A percentile compares a stretch with the other conserved stretches of the same genome.
Conservation (phyloP, 2,113 vertebrate species). For the Oryzias curvinotus region DNA sequence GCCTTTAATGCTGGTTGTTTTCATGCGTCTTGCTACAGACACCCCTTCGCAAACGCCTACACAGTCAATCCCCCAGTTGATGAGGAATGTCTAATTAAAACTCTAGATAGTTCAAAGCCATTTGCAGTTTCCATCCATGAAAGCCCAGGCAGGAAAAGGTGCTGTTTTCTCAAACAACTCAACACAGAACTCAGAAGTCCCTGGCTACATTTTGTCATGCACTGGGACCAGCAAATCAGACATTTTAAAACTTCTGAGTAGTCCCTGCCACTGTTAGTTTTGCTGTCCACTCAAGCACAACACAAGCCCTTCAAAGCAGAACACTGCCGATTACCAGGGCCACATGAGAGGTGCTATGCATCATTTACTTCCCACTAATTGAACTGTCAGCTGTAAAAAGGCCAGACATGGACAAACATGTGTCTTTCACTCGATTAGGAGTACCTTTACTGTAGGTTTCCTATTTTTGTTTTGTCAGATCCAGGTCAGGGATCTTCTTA, state of each 20-base stretch:
- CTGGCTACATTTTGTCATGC: constrained; percentile 39
- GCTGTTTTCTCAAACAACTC: constrained; percentile 46
- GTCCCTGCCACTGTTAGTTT: constrained; percentile 47
- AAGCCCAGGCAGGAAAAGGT: neutral
- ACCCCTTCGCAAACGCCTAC: neutral
- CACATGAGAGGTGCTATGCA: constrained; percentile 61
- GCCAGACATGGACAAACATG: constrained; percentile 50
- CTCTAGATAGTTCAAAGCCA: constrained; percentile 67
- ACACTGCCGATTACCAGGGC: constrained; percentile 61
- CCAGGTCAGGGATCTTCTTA: constrained; percentile 33
- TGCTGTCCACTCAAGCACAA: constrained; percentile 59
- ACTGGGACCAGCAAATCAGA: constrained; percentile 49
- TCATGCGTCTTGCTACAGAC: constrained; percentile 13
- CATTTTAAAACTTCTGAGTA: constrained; percentile 44
- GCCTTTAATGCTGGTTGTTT: constrained; percentile 3
- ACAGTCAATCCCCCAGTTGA: constrained; percentile 37
- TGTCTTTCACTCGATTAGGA: constrained; percentile 39
- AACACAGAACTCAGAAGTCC: constrained; percentile 54
- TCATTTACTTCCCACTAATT: constrained; percentile 68
- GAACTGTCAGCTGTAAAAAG: constrained; percentile 70
- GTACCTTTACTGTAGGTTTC: constrained; percentile 1
- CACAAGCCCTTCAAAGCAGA: constrained; percentile 67
- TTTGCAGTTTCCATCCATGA: constrained; percentile 47
- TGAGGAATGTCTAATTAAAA: constrained; percentile 71
- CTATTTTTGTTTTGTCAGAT: constrained; percentile 13